Evolutionary conservation across 2,888 invertebrate genomes (phyloP), one percentile per base, ranked within the genome.

Genomic region (Boloria euphrosyne): DNA sequence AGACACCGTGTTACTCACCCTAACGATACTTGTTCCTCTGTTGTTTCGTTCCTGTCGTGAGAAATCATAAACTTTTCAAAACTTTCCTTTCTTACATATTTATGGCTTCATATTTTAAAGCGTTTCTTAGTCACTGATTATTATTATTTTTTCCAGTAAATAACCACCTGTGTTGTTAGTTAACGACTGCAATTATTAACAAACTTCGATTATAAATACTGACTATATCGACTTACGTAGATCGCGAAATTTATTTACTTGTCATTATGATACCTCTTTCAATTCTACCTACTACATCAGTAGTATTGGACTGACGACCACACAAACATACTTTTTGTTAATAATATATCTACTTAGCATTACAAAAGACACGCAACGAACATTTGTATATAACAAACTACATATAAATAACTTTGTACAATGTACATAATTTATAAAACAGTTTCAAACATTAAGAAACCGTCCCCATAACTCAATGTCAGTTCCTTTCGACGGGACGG

Each of bases 401-500:
- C n/a, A n/a, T n/a, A 10, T 38, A 38, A 38, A 38, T 38, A 10
- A 38, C 31, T 10, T 38, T 38, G 31, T 10, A 38, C 10, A 49
- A 49, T 17, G 47, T n/a, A 49, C 16, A 16, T 49, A 50, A 18
- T 18, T 18, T 22, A 50, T 27, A n/a, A 27, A n/a, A 27, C 14
- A 14, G 27, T 27, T 27, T 22, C n/a, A 46, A 46, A 46, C n/a
- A 46, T 59, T n/a, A 47, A 31, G 59, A 49, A 50, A 59, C 47
- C 59, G 14, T 31, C 31, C 4, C 38, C 31, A 59, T 59, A 59
- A 49, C 31, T 57, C 57, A 59, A 49, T 31, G 59, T 49, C 49
- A 59, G 59, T 50, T 38, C 50, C 17, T 59, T 38, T 14, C 17
- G 17, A 59, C 17, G 73, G 71, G 74, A 73, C 75, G 73, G 74